A percentile compares a stretch with the other conserved stretches of the same genome.
phyloP scores from a whole-genome alignment of 1,140 invertebrate species.

The Chironomus tepperi region DNA sequence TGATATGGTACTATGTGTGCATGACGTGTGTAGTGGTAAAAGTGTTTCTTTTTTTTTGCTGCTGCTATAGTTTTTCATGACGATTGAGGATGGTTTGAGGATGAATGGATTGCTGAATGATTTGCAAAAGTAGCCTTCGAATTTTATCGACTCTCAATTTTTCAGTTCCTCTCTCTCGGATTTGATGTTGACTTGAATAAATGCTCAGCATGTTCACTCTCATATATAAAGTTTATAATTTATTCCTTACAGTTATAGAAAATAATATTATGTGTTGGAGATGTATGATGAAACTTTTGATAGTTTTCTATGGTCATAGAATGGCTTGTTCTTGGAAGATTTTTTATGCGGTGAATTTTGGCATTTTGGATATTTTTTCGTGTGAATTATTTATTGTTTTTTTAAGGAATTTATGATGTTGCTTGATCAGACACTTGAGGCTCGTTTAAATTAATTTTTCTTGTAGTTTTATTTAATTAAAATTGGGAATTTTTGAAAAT shows the following conservation, averaged over 20 bases:
- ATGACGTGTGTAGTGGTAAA: constrained; percentile 4
- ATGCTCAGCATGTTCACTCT: not conserved
- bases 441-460: too few relatives aligned
- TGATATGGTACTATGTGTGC: not conserved
- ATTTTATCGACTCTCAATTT: not conserved
- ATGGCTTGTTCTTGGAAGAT: not conserved
- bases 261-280: too few relatives aligned
- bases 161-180: not conserved
- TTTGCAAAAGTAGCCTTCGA: not conserved
- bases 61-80: not conserved
- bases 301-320: constrained; percentile 4
- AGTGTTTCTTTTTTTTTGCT: not conserved
- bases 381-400: too few relatives aligned
- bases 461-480: too few relatives aligned
- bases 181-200: too few relatives aligned
- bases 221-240: not conserved
- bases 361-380: too few relatives aligned
- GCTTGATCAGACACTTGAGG: too few relatives aligned
- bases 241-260: not conserved
- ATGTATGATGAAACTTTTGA: not conserved
- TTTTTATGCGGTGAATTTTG: too few relatives aligned
- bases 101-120: not conserved
- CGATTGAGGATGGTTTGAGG: not conserved
- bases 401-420: too few relatives aligned
- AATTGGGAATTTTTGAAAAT: too few relatives aligned